Percentiles rank a stretch among this genome's conserved stretches.
These are phyloP conservation scores for Channa maculata DNA, from an alignment of 2,113 vertebrate genomes.

Conservation along the genomic window DNA sequence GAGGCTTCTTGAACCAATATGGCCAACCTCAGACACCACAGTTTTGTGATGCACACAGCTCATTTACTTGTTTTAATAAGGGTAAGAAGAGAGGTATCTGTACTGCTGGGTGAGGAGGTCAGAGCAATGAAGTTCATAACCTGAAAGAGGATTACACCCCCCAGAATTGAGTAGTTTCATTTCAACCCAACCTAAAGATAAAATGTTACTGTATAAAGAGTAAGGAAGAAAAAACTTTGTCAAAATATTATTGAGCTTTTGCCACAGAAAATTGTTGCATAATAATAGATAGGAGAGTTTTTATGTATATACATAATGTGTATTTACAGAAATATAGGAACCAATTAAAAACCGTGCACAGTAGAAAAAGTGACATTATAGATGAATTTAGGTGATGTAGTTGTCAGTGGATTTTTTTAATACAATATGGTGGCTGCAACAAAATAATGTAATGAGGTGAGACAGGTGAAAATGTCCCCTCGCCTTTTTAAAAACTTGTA, in stretches of 20 bases:
- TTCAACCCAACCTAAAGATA: neutral
- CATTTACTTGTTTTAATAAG: constrained; percentile 36
- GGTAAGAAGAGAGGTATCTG: neutral
- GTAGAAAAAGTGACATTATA: too few relatives aligned
- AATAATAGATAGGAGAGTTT: neutral
- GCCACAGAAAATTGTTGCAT: neutral
- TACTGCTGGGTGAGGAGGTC: neutral
- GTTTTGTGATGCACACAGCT: neutral
- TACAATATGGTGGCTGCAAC: too few relatives aligned
- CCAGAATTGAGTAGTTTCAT: neutral
- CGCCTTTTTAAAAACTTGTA: too few relatives aligned
- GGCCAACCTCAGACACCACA: neutral
- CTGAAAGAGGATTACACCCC: neutral
- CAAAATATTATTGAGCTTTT: neutral
- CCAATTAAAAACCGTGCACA: too few relatives aligned
- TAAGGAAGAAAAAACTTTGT: neutral
- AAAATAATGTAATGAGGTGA: too few relatives aligned
- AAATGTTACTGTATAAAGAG: neutral
- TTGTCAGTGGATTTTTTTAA: too few relatives aligned
- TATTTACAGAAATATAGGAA: too few relatives aligned
- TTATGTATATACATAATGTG: too few relatives aligned
- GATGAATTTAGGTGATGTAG: too few relatives aligned
- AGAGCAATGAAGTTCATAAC: constrained; percentile 5
- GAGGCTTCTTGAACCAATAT: constrained; percentile 13
- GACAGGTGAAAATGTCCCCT: too few relatives aligned